Percentiles rank a stretch among this genome's conserved stretches.
These are phyloP conservation scores for Loriculus beryllinus DNA, from an alignment of 2,797 vertebrate genomes.

Conservation along the genomic window DNA sequence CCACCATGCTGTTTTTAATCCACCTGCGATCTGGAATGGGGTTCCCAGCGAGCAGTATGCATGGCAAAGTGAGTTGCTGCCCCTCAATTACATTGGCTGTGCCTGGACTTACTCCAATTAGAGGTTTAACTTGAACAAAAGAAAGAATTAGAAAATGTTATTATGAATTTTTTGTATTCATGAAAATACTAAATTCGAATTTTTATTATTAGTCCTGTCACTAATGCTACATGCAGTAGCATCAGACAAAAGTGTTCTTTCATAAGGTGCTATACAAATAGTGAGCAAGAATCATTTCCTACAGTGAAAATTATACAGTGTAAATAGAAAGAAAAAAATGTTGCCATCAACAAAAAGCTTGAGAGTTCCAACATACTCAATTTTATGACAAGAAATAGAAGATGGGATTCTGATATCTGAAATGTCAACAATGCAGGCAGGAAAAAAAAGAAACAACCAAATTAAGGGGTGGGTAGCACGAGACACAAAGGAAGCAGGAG, in stretches of 20 bases:
- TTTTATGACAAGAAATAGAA: background rate
- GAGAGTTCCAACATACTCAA: background rate
- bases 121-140: constrained; percentile 80
- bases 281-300: background rate
- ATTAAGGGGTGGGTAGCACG: background rate
- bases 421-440: background rate
- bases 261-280: background rate
- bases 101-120: constrained; percentile 87
- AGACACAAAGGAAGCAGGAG: background rate
- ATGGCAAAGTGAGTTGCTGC: constrained; percentile 91
- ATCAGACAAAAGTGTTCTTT: background rate
- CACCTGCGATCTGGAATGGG: constrained; percentile 91
- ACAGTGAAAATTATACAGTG: background rate
- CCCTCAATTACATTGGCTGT: constrained; percentile 87
- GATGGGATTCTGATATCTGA: background rate
- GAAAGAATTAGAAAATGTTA: background rate
- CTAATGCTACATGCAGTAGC: background rate
- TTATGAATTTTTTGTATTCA: background rate
- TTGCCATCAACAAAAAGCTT: background rate
- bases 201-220: background rate
- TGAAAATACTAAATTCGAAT: background rate
- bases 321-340: background rate
- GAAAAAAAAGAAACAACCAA: background rate
- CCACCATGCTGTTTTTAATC: constrained; percentile 88
- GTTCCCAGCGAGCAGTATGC: constrained; percentile 90